Evolutionary conservation across 2,113 vertebrate genomes (phyloP), one percentile per base, ranked within the genome.

Genomic region (Serilophus lunatus): DNA sequence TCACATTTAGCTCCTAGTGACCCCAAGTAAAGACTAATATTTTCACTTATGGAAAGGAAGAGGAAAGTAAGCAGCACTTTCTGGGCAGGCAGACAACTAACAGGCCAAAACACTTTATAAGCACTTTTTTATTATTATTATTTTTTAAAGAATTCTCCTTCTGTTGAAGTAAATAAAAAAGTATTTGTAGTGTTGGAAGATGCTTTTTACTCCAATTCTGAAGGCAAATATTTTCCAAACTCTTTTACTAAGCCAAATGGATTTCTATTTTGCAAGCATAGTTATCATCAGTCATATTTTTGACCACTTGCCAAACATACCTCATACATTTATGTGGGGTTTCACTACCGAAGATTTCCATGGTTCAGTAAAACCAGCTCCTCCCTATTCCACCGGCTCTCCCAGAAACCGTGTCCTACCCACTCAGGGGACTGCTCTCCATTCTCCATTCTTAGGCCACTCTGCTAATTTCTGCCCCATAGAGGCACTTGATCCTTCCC

Each of bases 71-170:
- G 63, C 16, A 69, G 66, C 50, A 86, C 66, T 91, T 95, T 96
- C 88, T 94, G 88, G 92, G 79, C 75, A 90, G 44, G 18, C 49
- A 92, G 78, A 94, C 65, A 94, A 69, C 28, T 57, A 82, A 33
- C 13, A 76, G 80, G 25, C 18, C 88, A 92, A 90, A 90, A 65
- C 5, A 57, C 35, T 83, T 25, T 80, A 69, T 40, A 93, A 91
- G 75, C 17, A 87, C 1, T 6, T 6, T 7, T 38, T 50, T 51
- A 24, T n/a, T 56, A 38, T 40, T 38, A 13, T n/a, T n/a, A 18
- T 47, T 72, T 82, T 72, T 76, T 49, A 23, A 79, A 9, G 89
- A 81, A 81, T 10, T 57, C 29, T 86, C 28, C 15, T 78, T 78
- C 60, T 86, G 42, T 49, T 89, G 45, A 82, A 78, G 35, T 64